phyloP scores from a whole-genome alignment of 2,888 invertebrate genomes.

The Melieria picta region DNA sequence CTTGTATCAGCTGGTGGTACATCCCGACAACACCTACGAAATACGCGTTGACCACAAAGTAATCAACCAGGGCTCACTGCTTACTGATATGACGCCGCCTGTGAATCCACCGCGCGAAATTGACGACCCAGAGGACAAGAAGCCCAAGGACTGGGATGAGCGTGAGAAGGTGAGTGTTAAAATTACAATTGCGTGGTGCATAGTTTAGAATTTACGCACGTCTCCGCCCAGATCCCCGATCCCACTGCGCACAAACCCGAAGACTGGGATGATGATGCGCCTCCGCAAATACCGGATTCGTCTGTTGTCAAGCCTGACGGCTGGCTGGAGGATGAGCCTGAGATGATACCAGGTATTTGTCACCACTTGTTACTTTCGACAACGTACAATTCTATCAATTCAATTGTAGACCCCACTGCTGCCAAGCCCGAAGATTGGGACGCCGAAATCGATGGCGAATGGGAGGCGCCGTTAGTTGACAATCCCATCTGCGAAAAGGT shows the following conservation, averaged over 20 bases:
- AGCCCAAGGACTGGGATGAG: slow-evolving; percentile 97
- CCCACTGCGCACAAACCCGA: slow-evolving; percentile 89
- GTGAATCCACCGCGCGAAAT: slow-evolving; percentile 96
- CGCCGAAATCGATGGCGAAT: slow-evolving; percentile 97
- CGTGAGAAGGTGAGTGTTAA: slow-evolving; percentile 72
- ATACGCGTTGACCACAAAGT: slow-evolving; percentile 85
- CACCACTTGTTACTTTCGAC: not conserved
- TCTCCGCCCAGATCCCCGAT: slow-evolving; percentile 76
- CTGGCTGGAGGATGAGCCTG: slow-evolving; percentile 93
- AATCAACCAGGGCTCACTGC: slow-evolving; percentile 84
- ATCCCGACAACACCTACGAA: slow-evolving; percentile 82
- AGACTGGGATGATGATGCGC: slow-evolving; percentile 97
- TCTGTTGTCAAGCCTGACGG: slow-evolving; percentile 86
- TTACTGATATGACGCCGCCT: slow-evolving; percentile 91
- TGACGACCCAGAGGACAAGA: slow-evolving; percentile 86
- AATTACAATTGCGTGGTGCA: not conserved
- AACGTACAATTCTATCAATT: not conserved
- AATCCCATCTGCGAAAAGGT: slow-evolving; percentile 85
- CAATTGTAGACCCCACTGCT: slow-evolving; percentile 77
- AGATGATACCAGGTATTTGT: slow-evolving; percentile 72
- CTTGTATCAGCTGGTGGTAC: slow-evolving; percentile 81
- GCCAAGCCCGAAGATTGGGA: slow-evolving; percentile 96
- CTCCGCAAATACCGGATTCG: slow-evolving; percentile 87
- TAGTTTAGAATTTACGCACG: not conserved
- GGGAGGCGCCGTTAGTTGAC: slow-evolving; percentile 94